Base-by-base conservation (phyloP, 2,888 invertebrate genomes). In the Sceliomorpha sp. region DNA sequence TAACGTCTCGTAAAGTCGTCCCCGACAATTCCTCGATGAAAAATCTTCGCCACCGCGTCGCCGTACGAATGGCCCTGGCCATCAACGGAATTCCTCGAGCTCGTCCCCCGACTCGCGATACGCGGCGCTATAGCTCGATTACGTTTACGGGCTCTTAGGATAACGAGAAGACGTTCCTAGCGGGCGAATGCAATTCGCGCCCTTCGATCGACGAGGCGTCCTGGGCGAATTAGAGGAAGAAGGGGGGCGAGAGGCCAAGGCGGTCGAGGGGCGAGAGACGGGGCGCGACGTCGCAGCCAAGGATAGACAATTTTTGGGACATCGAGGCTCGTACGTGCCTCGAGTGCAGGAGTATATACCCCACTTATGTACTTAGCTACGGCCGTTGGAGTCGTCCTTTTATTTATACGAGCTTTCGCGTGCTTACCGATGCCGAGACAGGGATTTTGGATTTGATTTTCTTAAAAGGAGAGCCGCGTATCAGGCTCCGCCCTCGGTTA, bases 381-480 rank as follows among this genome's bases (percentile, higher is more conserved):
- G 31, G 26, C 55, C 32, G 64, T 58, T 34, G 32, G 37, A 36
- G 15, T 34, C 55, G 48, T 42, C 48, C 9, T 70, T 59, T 69
- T 73, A 73, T 76, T 73, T 76, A 68, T 64, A 73, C 56, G 72
- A 37, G 72, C 71, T 75, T 74, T 68, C 68, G 58, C 70, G 72
- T 72, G 58, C 69, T 72, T 55, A 62, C 64, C 51, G 48, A 10
- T 55, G 50, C 67, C 60, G 55, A 48, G 34, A 59, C 71, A 47
- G 17, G 71, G 73, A 72, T 71, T 77, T 76, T 64, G 71, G 69
- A 79, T 75, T 78, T 72, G 79, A 80, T 81, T 77, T 76, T 67
- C 71, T 76, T 76, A 75, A 78, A 79, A 77, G 75, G 73, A 70
- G 44, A 58, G 59, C 48, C 44, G 50, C 48, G 67, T 55, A 56